Percentiles rank a stretch among this genome's conserved stretches.
phyloP scores from a whole-genome alignment of 2,113 vertebrate species.

The Mungos mungo region DNA sequence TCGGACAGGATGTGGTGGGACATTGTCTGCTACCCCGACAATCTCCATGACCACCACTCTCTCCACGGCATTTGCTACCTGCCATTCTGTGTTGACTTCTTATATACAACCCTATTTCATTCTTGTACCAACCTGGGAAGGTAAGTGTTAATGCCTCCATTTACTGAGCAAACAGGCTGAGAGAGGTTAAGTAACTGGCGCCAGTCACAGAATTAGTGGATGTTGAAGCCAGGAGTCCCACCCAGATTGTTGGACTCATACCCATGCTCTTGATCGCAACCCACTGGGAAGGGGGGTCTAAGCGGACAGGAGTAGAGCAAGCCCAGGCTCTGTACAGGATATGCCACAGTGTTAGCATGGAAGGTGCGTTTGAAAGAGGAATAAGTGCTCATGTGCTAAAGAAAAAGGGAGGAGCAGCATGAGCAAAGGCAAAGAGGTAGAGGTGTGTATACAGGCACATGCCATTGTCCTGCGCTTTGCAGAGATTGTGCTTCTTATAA shows the following conservation, averaged over 20 bases:
- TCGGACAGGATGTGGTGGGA: not conserved
- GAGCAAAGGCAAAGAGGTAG: not conserved
- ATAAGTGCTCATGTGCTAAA: not conserved
- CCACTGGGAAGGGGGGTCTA: not conserved
- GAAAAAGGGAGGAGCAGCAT: not conserved
- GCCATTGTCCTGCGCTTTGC: not conserved
- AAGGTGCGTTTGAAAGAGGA: not conserved
- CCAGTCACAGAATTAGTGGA: too few relatives aligned
- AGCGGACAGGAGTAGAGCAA: not conserved
- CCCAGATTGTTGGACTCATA: not conserved
- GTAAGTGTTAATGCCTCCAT: not conserved
- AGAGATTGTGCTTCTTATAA: not conserved
- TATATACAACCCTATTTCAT: not conserved
- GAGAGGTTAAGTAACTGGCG: not conserved
- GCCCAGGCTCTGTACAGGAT: not conserved
- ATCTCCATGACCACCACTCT: not conserved
- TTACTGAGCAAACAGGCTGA: not conserved
- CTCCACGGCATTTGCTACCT: not conserved
- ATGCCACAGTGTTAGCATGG: not conserved
- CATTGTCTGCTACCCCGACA: not conserved
- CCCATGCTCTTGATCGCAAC: not conserved
- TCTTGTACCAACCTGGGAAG: not conserved
- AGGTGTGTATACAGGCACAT: not conserved
- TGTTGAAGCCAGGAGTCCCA: not conserved
- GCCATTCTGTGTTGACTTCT: not conserved